Evolutionary conservation across 2,888 invertebrate genomes (phyloP).

Genomic region (Meiosimyza decipiens): DNA sequence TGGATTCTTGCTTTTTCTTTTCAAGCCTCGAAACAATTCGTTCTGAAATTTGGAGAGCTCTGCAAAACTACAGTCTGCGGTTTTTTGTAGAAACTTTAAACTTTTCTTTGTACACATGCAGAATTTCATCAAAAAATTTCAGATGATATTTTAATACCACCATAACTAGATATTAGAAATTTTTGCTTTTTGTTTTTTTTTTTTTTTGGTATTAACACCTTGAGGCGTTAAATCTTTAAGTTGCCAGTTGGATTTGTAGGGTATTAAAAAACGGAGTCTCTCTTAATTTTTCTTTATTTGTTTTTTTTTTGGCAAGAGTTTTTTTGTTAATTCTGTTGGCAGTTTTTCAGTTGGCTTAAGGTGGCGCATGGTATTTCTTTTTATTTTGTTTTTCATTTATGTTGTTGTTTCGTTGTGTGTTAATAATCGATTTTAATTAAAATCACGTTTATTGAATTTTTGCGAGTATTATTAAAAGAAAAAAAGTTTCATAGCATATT

Average conservation of each 20-base stretch:
- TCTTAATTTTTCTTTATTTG: background rate
- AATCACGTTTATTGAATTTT: conserved; percentile 5
- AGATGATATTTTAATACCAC: background rate
- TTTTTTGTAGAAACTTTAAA: conserved; percentile 7
- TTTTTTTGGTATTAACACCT: conserved; percentile 22
- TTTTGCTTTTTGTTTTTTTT: background rate
- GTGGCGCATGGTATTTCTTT: background rate
- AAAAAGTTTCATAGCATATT: conserved; percentile 35
- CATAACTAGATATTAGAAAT: background rate
- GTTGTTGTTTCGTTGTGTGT: background rate
- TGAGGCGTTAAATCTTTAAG: conserved; percentile 17
- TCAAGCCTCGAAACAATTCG: background rate
- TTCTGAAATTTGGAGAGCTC: background rate
- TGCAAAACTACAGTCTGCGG: conserved; percentile 6
- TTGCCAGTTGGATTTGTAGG: background rate
- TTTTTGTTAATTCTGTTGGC: background rate
- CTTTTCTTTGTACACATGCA: background rate
- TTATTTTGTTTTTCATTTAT: background rate
- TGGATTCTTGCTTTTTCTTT: background rate
- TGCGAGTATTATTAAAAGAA: background rate
- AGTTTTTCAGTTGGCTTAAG: background rate
- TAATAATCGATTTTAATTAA: conserved; percentile 7
- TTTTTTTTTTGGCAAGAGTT: background rate
- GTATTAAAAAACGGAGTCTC: background rate
- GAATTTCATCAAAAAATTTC: conserved; percentile 2